Evolutionary conservation across 2,797 vertebrate genomes (phyloP), one percentile per base, ranked within the genome.

Genomic region (Enteromius afrohamiltoni): DNA sequence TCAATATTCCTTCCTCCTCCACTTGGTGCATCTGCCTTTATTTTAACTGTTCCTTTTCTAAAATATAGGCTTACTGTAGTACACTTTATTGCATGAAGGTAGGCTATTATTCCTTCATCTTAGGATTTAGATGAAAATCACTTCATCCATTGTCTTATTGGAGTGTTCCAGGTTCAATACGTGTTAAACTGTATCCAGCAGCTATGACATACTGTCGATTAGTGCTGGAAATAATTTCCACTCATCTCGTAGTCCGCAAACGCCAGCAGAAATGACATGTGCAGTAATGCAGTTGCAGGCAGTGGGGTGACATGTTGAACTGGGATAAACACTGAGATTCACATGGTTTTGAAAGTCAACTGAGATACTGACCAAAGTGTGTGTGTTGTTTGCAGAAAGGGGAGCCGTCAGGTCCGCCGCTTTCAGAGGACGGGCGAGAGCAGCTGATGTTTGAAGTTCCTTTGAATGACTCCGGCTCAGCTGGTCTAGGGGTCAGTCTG

Each of bases 371-470:
- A 55, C 37, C 11, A 29, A 23, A n/a, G 55, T 77, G 21, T 21
- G 16, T 23, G 49, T 67, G 29, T n/a, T 86, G 31, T 83, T 84
- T 51, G 89, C 94, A 96, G 95, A 96, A 95, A 89, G 93, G 94
- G 85, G 95, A 96, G 82, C 88, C 92, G 11, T 90, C 92, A 79
- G 93, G 91, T 84, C 91, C 71, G 13, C 45, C 91, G 4, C 88
- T 93, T 65, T 91, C 92, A 37, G 88, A 91, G 34, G 95, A 96
- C 77, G 92, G 91, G 7, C 93, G 92, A 0, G 94, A 96, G 81
- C 94, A 95, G 65, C 93, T 97, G 90, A 95, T 94, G 70, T 95
- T 96, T 70, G 95, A 96, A 91, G 95, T 96, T 84, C 95, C 95
- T 53, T 89, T 96, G 83, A 96, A 95, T 69, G 95, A 96, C 79